A percentile compares a stretch with the other conserved stretches of the same genome.
Conservation (phyloP, 2,888 invertebrate genomes). For the Drosophila vallismaia region DNA sequence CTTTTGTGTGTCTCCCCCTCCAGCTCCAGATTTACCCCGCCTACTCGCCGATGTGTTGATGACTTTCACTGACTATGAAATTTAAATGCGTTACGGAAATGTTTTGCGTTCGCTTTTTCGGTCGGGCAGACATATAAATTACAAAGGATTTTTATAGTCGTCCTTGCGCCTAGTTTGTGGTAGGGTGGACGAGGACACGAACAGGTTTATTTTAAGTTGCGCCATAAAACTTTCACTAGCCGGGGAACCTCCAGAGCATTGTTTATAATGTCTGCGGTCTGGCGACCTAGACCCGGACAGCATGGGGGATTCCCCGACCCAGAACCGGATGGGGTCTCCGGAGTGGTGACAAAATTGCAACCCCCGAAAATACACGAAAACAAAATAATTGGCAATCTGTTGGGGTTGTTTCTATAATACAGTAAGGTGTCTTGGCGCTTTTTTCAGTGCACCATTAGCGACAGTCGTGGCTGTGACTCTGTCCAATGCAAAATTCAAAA, state of each 20-base stretch:
- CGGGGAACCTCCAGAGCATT: constrained; percentile 43
- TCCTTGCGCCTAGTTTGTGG: constrained; percentile 76
- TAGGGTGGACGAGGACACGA: constrained; percentile 45
- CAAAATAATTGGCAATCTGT: background rate
- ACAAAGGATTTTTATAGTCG: constrained; percentile 70
- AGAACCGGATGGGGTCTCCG: background rate
- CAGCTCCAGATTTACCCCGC: constrained; percentile 21
- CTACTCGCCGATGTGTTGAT: constrained; percentile 71
- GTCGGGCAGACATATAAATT: constrained; percentile 73
- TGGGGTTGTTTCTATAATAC: background rate
- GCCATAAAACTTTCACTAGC: constrained; percentile 72
- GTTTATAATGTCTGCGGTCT: constrained; percentile 81
- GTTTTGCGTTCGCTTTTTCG: constrained; percentile 50
- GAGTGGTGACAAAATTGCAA: constrained; percentile 50
- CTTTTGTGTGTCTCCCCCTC: constrained; percentile 68
- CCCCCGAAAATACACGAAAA: constrained; percentile 50
- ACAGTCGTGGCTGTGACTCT: constrained; percentile 16
- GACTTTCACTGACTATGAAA: constrained; percentile 81
- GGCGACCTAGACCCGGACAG: constrained; percentile 70
- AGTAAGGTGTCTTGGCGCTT: background rate
- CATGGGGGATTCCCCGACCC: constrained; percentile 7
- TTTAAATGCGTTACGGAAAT: constrained; percentile 80
- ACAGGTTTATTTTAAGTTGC: constrained; percentile 72
- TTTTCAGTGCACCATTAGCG: constrained; percentile 48
- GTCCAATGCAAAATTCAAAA: constrained; percentile 67